Conservation (phyloP, 2,113 vertebrate genomes). For the Alethe diademata region DNA sequence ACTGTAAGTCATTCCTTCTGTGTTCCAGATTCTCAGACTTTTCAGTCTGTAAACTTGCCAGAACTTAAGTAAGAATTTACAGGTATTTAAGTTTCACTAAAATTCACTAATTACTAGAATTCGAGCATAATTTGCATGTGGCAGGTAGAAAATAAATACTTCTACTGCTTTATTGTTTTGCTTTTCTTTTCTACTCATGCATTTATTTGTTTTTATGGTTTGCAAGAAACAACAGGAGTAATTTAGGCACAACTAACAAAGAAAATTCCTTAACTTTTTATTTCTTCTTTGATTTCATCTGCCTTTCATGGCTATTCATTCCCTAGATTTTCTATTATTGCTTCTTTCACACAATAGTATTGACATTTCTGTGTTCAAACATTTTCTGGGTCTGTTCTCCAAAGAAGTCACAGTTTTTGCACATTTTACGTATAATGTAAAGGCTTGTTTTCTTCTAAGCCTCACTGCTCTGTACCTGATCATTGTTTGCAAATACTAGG, state of each 20-base stretch:
- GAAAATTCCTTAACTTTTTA: neutral
- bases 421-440: neutral
- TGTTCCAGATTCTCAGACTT: neutral
- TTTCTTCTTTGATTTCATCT: neutral
- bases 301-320: neutral
- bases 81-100: neutral
- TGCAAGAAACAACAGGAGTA: neutral
- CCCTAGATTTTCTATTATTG: neutral
- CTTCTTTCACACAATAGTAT: neutral
- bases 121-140: neutral
- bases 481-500: neutral
- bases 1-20: neutral
- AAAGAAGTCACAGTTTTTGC: neutral
- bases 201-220: neutral
- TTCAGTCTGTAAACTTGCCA: neutral
- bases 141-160: neutral
- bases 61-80: neutral
- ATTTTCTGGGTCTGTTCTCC: neutral
- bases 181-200: neutral
- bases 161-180: neutral
- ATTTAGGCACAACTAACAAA: neutral
- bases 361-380: neutral
- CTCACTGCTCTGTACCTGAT: neutral
- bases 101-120: neutral
- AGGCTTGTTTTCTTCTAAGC: neutral